Percentiles rank a stretch among this genome's conserved stretches.
phyloP scores from a whole-genome alignment of 2,888 invertebrate species.

The Agriopis aurantiaria region DNA sequence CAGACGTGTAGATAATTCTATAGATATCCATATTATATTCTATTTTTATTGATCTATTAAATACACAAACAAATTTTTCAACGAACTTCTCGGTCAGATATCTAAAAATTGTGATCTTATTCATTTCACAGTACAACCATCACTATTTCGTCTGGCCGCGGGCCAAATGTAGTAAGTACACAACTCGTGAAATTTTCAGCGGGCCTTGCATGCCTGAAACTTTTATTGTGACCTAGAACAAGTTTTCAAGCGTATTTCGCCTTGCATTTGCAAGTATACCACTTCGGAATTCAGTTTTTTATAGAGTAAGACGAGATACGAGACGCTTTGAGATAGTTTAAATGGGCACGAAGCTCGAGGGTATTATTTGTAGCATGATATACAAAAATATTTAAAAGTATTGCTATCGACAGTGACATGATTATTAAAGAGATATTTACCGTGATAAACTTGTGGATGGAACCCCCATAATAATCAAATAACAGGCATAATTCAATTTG shows the following conservation, averaged over 20 bases:
- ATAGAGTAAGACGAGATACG: constrained; percentile 10
- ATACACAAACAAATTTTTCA: no score
- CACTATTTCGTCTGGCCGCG: constrained; percentile 48
- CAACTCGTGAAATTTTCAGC: constrained; percentile 63
- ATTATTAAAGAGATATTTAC: no score
- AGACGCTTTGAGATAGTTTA: constrained; percentile 10
- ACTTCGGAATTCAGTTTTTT: constrained; percentile 15
- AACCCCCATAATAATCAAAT: no score
- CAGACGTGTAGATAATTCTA: no score
- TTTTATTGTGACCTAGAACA: constrained; percentile 60
- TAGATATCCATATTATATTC: no score
- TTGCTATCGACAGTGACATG: no score
- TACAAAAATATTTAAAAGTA: no score
- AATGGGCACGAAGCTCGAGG: background rate
- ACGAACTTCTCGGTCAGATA: no score
- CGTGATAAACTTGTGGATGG: no score
- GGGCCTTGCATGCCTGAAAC: constrained; percentile 52
- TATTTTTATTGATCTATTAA: no score
- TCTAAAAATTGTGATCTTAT: background rate
- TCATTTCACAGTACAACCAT: constrained; percentile 35
- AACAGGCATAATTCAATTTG: no score
- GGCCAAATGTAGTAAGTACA: constrained; percentile 54
- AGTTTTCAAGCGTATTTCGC: constrained; percentile 43
- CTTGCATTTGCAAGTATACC: constrained; percentile 41
- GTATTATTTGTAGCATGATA: no score